These are phyloP conservation scores for Epizoanthus stellaris DNA, from an alignment of 92 coral and sea anemone genomes.

Conservation along the genomic window DNA sequence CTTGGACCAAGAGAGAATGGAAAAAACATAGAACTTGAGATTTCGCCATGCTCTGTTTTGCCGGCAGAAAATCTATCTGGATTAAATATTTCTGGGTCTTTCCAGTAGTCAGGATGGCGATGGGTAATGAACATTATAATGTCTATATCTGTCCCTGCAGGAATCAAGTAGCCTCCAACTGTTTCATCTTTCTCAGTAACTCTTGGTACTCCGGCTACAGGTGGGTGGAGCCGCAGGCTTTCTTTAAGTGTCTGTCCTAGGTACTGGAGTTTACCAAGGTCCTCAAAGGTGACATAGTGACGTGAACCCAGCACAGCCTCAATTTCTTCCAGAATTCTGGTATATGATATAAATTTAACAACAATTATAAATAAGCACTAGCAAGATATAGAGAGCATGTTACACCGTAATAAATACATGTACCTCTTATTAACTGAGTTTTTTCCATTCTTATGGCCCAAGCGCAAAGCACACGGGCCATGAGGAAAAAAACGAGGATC, in stretches of 20 bases:
- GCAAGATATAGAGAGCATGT: no score
- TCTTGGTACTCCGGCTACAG: slow-evolving; percentile 53
- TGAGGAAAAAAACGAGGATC: no score
- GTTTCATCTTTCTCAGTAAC: slow-evolving; percentile 48
- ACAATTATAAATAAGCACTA: no score
- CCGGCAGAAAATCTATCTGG: slow-evolving; percentile 78
- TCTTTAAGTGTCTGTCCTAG: slow-evolving; percentile 82
- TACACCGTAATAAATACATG: no score
- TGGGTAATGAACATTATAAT: slow-evolving; percentile 43
- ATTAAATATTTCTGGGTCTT: slow-evolving; percentile 74
- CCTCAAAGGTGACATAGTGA: slow-evolving; percentile 67
- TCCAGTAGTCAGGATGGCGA: slow-evolving; percentile 60
- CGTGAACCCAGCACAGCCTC: slow-evolving; percentile 66
- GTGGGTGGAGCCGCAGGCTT: slow-evolving; percentile 71
- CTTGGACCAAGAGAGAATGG: slow-evolving; percentile 88
- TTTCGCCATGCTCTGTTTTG: slow-evolving; percentile 2
- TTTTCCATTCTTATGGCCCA: no score
- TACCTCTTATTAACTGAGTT: no score
- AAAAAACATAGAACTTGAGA: slow-evolving; percentile 48
- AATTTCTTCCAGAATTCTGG: slow-evolving; percentile 69
- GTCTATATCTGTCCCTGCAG: slow-evolving; percentile 57
- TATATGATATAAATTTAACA: no score
- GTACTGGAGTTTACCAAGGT: slow-evolving; percentile 78
- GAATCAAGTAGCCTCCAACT: slow-evolving; percentile 67
- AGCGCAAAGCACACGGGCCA: no score